These are phyloP conservation scores for Chaetura pelagica DNA, from an alignment of 2,113 vertebrate species.

Conservation along the genomic window DNA sequence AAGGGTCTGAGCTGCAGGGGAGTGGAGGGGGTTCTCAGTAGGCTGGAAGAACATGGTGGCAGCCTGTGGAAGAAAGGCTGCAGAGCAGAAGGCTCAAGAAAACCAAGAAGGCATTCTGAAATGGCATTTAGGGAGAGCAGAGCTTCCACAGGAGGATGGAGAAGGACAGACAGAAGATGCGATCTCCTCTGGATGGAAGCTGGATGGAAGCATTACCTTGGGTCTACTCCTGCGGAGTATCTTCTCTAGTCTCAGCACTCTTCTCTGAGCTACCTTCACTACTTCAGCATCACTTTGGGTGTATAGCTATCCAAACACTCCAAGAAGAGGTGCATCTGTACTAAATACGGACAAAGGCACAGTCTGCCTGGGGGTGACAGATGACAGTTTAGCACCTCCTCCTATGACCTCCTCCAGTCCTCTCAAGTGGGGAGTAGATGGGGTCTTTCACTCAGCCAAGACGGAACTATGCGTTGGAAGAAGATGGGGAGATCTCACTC, in stretches of 20 bases:
- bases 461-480: not conserved
- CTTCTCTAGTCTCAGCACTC: not conserved
- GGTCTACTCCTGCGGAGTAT: not conserved
- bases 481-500: not conserved
- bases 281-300: not conserved
- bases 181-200: not conserved
- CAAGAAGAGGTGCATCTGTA: not conserved
- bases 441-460: fast-evolving
- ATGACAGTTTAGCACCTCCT: not conserved
- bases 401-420: not conserved
- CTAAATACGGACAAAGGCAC: not conserved
- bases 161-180: not conserved
- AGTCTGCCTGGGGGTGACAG: not conserved
- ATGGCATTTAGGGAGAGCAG: not conserved
- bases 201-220: not conserved
- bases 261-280: not conserved
- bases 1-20: not conserved
- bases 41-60: not conserved
- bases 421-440: fast-evolving
- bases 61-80: not conserved
- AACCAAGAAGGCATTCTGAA: not conserved
- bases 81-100: not conserved
- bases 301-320: not conserved
- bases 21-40: not conserved
- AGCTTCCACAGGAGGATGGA: not conserved